Evolutionary conservation across 1,140 invertebrate species (phyloP).

Genomic region (Aphaenogaster floridana): DNA sequence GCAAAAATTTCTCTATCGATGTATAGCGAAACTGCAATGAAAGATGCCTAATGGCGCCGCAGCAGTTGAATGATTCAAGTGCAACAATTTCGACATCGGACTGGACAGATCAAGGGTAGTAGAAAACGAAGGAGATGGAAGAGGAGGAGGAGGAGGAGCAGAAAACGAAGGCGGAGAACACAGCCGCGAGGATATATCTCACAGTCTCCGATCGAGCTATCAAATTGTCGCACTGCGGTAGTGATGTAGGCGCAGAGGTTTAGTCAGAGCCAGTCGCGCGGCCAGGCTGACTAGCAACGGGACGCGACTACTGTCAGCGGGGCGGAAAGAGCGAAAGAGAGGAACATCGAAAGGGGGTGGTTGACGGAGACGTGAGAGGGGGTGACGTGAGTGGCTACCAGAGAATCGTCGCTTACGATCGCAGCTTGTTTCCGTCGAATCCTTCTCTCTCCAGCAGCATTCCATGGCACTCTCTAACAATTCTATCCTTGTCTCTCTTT

Average conservation of each 20-base stretch:
- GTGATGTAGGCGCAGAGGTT: conserved; percentile 76
- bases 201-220: conserved; percentile 77
- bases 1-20: conserved; percentile 64
- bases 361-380: conserved; percentile 7
- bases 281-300: conserved; percentile 51
- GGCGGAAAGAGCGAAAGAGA: conserved; percentile 63
- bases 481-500: conserved; percentile 28
- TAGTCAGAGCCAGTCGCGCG: conserved; percentile 63
- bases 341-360: conserved; percentile 64
- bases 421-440: conserved; percentile 67
- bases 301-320: conserved; percentile 74
- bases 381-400: conserved; percentile 66
- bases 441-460: conserved; percentile 51
- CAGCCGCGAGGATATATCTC: conserved; percentile 64
- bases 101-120: neutral
- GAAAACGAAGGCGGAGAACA: neutral
- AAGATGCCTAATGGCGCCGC: conserved; percentile 61
- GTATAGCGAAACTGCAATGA: conserved; percentile 13
- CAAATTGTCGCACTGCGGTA: conserved; percentile 83
- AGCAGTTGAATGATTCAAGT: conserved; percentile 65
- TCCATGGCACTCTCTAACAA: conserved; percentile 53
- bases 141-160: no score
- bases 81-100: conserved; percentile 63
- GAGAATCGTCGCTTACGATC: conserved; percentile 74
- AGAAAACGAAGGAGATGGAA: neutral